Conservation (phyloP, 2,888 invertebrate genomes). For the Drosophila imparisetae region DNA sequence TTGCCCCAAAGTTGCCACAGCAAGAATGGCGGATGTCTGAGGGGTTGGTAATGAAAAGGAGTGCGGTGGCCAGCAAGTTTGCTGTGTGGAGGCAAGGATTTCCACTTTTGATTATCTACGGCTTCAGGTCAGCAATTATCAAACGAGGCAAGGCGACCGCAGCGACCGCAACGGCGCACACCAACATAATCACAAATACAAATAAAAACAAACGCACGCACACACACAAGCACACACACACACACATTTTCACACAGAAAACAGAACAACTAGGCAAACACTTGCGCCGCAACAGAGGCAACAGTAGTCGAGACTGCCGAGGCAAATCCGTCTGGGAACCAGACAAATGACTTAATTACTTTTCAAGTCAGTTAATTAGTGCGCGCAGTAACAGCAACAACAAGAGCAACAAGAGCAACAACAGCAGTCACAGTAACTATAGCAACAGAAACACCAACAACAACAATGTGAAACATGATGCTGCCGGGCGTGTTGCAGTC, state of each 20-base stretch:
- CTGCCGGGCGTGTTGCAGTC: slow-evolving; percentile 47
- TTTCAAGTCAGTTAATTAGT: slow-evolving; percentile 81
- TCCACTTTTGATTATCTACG: slow-evolving; percentile 66
- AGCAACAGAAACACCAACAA: slow-evolving; percentile 12
- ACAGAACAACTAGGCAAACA: slow-evolving; percentile 54
- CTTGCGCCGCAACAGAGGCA: slow-evolving; percentile 24
- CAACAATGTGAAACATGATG: slow-evolving; percentile 35
- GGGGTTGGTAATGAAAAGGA: neutral
- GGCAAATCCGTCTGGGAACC: slow-evolving; percentile 70
- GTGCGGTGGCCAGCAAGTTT: slow-evolving; percentile 28
- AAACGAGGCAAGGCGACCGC: slow-evolving; percentile 46
- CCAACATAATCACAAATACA: slow-evolving; percentile 1
- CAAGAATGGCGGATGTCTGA: neutral
- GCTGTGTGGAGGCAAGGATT: slow-evolving; percentile 58
- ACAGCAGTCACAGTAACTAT: slow-evolving; percentile 30
- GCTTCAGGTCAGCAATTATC: slow-evolving; percentile 67
- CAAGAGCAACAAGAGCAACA: slow-evolving; percentile 35
- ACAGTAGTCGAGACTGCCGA: slow-evolving; percentile 2
- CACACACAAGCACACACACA: neutral
- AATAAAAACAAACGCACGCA: neutral
- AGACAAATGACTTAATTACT: slow-evolving; percentile 80
- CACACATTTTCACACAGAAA: neutral
- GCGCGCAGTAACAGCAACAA: slow-evolving; percentile 48
- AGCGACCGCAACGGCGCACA: slow-evolving; percentile 25
- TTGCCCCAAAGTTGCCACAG: slow-evolving; percentile 4